Evolutionary conservation across 2,113 vertebrate genomes (phyloP).

Genomic region (Telmatochromis sp.): DNA sequence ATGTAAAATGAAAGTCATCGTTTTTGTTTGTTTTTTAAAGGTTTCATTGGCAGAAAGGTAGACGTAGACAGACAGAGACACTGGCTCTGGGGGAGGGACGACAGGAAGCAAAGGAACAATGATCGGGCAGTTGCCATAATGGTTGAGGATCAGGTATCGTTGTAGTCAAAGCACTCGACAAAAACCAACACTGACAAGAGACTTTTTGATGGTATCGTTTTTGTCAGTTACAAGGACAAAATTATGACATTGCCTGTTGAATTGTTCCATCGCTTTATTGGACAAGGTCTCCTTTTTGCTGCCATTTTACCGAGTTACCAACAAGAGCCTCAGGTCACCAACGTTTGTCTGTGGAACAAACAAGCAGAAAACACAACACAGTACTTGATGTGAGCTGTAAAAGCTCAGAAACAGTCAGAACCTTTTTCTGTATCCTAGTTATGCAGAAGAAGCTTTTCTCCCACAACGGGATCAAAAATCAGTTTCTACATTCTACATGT

Average conservation of each 20-base stretch:
- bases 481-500: not conserved
- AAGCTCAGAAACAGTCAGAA: not conserved
- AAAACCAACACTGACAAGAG: not conserved
- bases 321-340: not conserved
- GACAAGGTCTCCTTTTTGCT: not conserved
- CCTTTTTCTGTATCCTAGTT: slow-evolving; percentile 9
- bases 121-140: slow-evolving; percentile 41
- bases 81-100: not conserved
- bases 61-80: not conserved
- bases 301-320: not conserved
- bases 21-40: not conserved
- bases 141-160: slow-evolving; percentile 46
- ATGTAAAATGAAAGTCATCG: not conserved
- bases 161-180: slow-evolving; percentile 47
- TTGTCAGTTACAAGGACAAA: not conserved
- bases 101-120: not conserved
- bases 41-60: not conserved
- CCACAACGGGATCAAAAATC: not conserved
- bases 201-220: not conserved
- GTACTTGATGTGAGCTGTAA: not conserved
- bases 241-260: not conserved
- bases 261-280: not conserved
- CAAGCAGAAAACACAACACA: not conserved
- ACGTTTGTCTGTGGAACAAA: not conserved
- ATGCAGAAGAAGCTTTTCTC: not conserved